Evolutionary conservation across 2,113 vertebrate genomes (phyloP), one percentile per base, ranked within the genome.

Genomic region (Lanius ludovicianus): DNA sequence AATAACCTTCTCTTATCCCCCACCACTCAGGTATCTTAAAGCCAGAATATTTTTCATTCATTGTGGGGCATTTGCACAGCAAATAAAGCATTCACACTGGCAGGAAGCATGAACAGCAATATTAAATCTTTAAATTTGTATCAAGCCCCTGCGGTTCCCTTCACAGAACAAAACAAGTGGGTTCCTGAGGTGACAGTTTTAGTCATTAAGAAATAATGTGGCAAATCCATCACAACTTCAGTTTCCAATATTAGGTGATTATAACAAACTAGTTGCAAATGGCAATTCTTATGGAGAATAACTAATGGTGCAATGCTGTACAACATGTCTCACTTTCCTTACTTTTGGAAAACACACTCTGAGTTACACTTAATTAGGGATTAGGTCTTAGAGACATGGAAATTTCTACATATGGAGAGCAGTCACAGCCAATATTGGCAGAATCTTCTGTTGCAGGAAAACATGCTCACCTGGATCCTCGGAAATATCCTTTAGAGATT

Each of bases 401-500:
- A 81, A 78, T 28, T 63, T 77, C 68, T 50, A 31, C 49, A 47
- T 13, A 41, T 22, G 71, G 30, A 47, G 28, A 64, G 19, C 24
- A 95, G 56, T 53, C 65, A 82, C 4, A 5, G 35, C 7, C 16
- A 73, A 9, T 35, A 6, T 57, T 67, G 15, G 44, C 60, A 92
- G n/a, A 91, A 30, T 73, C 65, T 73, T 41, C 68, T 74, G 70
- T 56, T 86, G 20, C 11, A 62, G 62, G 42, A 90, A 90, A 93
- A 87, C 41, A 87, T 2, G 65, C 98, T 97, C 70, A 99, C 99
- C 99, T 98, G 84, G 99, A 99, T 83, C 99, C 99, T 98, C 99
- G 98, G 94, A 99, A 99, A 97, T 99, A 99, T 19, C 98, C 99
- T 97, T 97, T 99, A 46, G 99, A 96, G 68, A 98, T 98, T 96